Evolutionary conservation across 2,888 invertebrate genomes (phyloP).

Genomic region (Acanthoscelides obtectus): DNA sequence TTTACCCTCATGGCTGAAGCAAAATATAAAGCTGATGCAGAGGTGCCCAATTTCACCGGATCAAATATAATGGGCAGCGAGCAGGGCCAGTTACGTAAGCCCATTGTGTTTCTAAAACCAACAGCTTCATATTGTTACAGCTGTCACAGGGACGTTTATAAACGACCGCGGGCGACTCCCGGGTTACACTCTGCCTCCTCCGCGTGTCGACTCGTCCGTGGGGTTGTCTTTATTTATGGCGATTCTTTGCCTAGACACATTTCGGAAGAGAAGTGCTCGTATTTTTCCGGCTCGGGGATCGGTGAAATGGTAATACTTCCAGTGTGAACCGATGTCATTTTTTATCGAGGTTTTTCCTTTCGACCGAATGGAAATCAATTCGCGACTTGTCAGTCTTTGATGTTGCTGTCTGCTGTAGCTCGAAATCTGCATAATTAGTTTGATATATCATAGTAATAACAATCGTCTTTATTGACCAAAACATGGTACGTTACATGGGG

Average conservation of each 20-base stretch:
- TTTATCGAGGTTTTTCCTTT: too few relatives aligned
- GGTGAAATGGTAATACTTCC: neutral
- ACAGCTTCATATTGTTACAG: constrained; percentile 37
- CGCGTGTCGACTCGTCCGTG: neutral
- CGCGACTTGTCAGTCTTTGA: too few relatives aligned
- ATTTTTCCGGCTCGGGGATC: neutral
- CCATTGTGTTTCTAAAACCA: constrained; percentile 26
- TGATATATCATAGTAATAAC: too few relatives aligned
- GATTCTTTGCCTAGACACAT: neutral
- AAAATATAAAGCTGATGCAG: too few relatives aligned
- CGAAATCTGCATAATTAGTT: too few relatives aligned
- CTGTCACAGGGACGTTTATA: constrained; percentile 28
- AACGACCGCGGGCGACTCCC: constrained; percentile 9
- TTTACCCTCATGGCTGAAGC: too few relatives aligned
- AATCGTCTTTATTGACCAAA: too few relatives aligned
- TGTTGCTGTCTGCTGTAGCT: too few relatives aligned
- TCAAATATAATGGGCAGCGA: constrained; percentile 37
- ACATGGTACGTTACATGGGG: too few relatives aligned
- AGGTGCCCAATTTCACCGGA: neutral
- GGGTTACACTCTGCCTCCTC: neutral
- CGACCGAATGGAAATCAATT: too few relatives aligned
- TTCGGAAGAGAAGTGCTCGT: neutral
- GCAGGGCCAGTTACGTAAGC: constrained; percentile 34
- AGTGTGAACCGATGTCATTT: too few relatives aligned
- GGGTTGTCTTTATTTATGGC: neutral